Evolutionary conservation across 2,113 vertebrate species (phyloP).

Genomic region (Sialia sialis): DNA sequence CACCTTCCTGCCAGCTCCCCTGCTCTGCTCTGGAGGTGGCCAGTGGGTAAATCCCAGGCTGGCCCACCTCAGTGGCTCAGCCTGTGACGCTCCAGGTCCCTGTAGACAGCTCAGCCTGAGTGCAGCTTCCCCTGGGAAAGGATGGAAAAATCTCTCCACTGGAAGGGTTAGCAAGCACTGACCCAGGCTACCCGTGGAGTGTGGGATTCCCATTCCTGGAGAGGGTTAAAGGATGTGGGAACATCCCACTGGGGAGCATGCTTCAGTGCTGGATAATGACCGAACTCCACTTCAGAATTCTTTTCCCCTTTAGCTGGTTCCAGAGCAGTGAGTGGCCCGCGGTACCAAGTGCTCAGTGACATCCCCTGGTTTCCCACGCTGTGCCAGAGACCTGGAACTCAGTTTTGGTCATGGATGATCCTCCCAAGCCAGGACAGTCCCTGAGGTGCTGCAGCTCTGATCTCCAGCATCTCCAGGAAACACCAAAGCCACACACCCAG

Average conservation of each 20-base stretch:
- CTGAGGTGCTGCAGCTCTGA: fast-evolving
- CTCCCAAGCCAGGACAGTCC: fast-evolving
- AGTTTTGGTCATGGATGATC: fast-evolving
- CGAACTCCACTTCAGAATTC: not conserved
- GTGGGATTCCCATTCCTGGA: not conserved
- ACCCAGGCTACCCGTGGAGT: not conserved
- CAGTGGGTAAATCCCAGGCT: not conserved
- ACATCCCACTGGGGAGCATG: fast-evolving
- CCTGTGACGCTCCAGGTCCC: fast-evolving
- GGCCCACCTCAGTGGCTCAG: not conserved
- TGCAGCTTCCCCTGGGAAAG: not conserved
- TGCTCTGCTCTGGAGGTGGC: not conserved
- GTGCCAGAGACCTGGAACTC: not conserved
- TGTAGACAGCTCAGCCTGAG: fast-evolving
- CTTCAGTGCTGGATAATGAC: not conserved
- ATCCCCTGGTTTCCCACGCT: fast-evolving
- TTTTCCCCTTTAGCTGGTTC: not conserved
- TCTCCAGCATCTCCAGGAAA: not conserved
- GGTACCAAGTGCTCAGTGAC: fast-evolving
- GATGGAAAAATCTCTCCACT: fast-evolving
- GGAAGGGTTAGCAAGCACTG: fast-evolving
- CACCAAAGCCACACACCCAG: not conserved
- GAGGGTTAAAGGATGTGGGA: not conserved
- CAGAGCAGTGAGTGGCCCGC: fast-evolving
- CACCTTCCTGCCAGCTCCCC: not conserved